phyloP scores from a whole-genome alignment of 53 echinoderm and acorn worm genomes.

The Paelopatides confundens region DNA sequence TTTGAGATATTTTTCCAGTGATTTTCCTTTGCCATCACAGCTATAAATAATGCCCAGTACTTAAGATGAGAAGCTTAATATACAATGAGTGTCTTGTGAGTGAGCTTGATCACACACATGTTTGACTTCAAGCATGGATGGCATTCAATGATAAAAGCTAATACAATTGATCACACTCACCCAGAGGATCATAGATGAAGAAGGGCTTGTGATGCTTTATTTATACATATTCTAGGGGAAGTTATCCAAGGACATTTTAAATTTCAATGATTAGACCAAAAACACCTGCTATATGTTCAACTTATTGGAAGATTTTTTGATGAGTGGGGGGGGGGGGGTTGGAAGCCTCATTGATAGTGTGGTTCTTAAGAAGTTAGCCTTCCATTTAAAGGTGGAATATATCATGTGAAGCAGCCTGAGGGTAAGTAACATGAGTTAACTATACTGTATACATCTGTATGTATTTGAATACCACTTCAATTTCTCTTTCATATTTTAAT shows the following conservation, averaged over 20 bases:
- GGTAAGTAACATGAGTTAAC: too few species aligned
- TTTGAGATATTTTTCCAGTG: neutral
- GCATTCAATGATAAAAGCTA: neutral
- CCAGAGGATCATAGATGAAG: neutral
- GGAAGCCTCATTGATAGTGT: neutral
- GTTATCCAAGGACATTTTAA: neutral
- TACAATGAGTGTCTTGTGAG: neutral
- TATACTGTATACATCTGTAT: too few species aligned
- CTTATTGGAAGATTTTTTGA: neutral
- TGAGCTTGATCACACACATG: slow-evolving; percentile 9
- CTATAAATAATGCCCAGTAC: neutral
- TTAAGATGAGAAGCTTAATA: neutral
- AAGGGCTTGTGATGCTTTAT: neutral
- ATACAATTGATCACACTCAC: neutral
- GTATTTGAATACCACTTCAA: too few species aligned
- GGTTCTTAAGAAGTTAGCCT: too few species aligned
- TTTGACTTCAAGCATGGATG: neutral
- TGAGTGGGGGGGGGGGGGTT: neutral
- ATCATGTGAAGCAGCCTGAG: too few species aligned
- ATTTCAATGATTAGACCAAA: neutral
- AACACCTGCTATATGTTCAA: slow-evolving; percentile 2
- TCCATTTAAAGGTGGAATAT: too few species aligned
- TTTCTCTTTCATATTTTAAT: too few species aligned
- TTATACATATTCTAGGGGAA: neutral
- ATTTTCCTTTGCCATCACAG: neutral